phyloP scores from a whole-genome alignment of 2,113 vertebrate genomes.

The Leptobrachium ailaonicum region DNA sequence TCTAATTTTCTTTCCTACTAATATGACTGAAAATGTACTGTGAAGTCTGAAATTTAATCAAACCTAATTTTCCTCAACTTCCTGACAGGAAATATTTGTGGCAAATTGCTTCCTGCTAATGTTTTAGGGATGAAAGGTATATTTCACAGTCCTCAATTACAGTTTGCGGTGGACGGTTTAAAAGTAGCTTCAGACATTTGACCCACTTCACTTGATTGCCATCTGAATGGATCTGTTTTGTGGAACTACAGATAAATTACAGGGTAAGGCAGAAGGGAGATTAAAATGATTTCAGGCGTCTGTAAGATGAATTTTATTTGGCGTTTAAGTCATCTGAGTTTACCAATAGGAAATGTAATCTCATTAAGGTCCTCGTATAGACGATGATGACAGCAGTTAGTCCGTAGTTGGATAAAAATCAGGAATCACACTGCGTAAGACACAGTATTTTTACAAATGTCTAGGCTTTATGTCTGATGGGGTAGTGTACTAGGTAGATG shows the following conservation, averaged over 20 bases:
- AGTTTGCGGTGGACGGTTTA: constrained; percentile 38
- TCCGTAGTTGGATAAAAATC: constrained; percentile 54
- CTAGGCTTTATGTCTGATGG: constrained; percentile 56
- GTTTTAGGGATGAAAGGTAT: constrained; percentile 38
- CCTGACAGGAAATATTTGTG: constrained; percentile 48
- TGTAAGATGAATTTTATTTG: constrained; percentile 66
- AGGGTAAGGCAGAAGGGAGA: constrained; percentile 57
- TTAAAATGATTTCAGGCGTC: constrained; percentile 55
- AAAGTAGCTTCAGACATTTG: constrained; percentile 41
- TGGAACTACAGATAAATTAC: constrained; percentile 11
- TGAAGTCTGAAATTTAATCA: constrained; percentile 42
- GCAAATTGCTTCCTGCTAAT: constrained; percentile 42
- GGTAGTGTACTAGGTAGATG: constrained; percentile 57
- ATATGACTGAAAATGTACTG: constrained; percentile 34
- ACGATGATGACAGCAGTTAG: constrained; percentile 56
- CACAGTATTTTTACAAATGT: constrained; percentile 52
- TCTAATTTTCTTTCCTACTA: constrained; percentile 34
- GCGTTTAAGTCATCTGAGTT: constrained; percentile 60
- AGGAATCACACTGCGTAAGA: constrained; percentile 47
- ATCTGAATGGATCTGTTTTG: constrained; percentile 20
- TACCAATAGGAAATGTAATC: constrained; percentile 70
- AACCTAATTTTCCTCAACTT: constrained; percentile 42
- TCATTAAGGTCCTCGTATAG: constrained; percentile 63
- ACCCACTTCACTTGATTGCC: constrained; percentile 31
- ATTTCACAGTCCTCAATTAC: constrained; percentile 37